Base-by-base conservation (phyloP, 2,113 vertebrate genomes). In the Cyrtonyx montezumae region DNA sequence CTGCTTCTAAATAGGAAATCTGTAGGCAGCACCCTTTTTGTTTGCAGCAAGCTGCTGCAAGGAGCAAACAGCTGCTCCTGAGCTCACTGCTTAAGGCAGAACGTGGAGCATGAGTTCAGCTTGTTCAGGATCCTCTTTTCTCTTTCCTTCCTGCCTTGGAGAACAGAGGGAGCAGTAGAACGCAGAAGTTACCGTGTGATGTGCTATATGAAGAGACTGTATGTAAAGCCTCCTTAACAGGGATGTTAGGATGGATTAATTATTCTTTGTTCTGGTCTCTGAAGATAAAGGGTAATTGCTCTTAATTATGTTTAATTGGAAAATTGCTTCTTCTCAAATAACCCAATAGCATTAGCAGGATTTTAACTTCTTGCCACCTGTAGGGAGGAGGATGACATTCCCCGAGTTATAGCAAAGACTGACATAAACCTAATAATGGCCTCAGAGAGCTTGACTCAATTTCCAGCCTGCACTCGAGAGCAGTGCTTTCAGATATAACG, bases 291-390 rank as follows among this genome's bases (percentile, higher is more conserved):
- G 18, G 21, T 94, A 95, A 94, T 94, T 93, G 83, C 73, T 90
- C 43, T 93, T 95, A 95, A 95, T 96, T 95, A 94, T 28, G n/a
- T 90, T 79, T 85, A 90, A 91, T 81, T 95, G 94, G 83, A 95
- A 95, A 95, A 94, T 90, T 86, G 45, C 34, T 95, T 4, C 56
- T 94, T 85, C 62, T 62, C 76, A 85, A 87, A 91, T 84, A 87
- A 70, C 51, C 69, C 36, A 45, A 16, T 51, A 84, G 56, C 75
- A 42, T 89, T 85, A 85, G 53, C 0, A 8, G 61, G 51, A 63
- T 78, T 93, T 93, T 80, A 61, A 75, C 66, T 85, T 91, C 56
- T 48, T 90, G 23, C 84, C 45, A 37, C 51, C 61, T 85, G 7
- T 13, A 53, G 69, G 73, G 56, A 92, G 63, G 59, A 5, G 1